These are phyloP conservation scores for Strigamia transsilvanica DNA, from an alignment of 2,888 invertebrate genomes.

Conservation along the genomic window DNA sequence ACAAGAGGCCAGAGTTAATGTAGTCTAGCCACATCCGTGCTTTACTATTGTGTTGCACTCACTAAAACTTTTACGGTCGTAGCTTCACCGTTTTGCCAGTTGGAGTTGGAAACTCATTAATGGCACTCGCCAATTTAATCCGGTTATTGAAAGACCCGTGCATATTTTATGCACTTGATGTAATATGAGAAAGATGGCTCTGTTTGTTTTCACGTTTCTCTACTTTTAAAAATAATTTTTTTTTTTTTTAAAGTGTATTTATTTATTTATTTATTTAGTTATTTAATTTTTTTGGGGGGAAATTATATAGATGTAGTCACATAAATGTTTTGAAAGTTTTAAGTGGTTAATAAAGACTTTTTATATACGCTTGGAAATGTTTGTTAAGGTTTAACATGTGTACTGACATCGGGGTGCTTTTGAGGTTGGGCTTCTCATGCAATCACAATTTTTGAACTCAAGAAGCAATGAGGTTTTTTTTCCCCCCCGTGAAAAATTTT, in stretches of 20 bases:
- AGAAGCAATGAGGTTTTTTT: not conserved
- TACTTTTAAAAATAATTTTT: not conserved
- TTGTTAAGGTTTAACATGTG: not conserved
- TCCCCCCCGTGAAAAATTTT: too few species aligned
- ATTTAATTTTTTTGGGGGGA: too few species aligned
- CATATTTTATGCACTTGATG: slow-evolving; percentile 35
- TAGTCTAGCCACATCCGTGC: slow-evolving; percentile 47
- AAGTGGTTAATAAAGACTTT: not conserved
- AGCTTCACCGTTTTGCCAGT: slow-evolving; percentile 48
- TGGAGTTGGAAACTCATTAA: slow-evolving; percentile 47
- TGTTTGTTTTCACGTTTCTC: slow-evolving; percentile 15
- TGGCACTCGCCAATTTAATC: slow-evolving; percentile 37
- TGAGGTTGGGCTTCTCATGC: slow-evolving; percentile 20
- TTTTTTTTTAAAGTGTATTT: not conserved
- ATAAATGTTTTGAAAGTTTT: slow-evolving; percentile 18
- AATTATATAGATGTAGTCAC: not conserved
- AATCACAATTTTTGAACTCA: not conserved
- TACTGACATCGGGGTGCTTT: slow-evolving; percentile 39
- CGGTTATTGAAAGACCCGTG: slow-evolving; percentile 38
- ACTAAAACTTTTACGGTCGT: slow-evolving; percentile 44
- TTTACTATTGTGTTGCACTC: slow-evolving; percentile 43
- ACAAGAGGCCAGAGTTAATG: slow-evolving; percentile 49
- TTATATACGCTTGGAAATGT: not conserved
- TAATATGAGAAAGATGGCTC: slow-evolving; percentile 27
- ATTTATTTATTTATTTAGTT: not conserved